Percentiles rank a stretch among this genome's conserved stretches.
Conservation (phyloP, 2,113 vertebrate genomes). For the Amphiprion ocellaris region DNA sequence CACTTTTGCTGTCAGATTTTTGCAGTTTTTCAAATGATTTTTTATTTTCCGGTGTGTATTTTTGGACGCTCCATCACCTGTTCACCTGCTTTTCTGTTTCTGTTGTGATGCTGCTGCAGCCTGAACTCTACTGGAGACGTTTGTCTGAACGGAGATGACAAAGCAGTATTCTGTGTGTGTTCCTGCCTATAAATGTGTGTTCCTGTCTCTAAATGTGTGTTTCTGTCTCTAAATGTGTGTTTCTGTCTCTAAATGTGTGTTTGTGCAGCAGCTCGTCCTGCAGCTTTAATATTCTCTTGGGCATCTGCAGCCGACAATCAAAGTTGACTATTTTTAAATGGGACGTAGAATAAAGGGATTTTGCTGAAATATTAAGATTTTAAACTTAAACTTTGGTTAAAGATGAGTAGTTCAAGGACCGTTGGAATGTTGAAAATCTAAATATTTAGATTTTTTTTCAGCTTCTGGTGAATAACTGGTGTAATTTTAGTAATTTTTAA, state of each 20-base stretch:
- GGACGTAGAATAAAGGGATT: too few relatives aligned
- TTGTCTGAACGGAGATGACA: conserved; percentile 62
- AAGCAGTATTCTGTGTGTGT: conserved; percentile 51
- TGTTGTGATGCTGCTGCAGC: neutral
- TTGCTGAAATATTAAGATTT: too few relatives aligned
- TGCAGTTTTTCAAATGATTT: too few relatives aligned
- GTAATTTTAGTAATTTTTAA: too few relatives aligned
- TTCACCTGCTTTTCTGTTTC: neutral
- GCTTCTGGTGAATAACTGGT: too few relatives aligned
- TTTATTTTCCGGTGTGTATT: too few relatives aligned
- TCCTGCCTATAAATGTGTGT: conserved; percentile 20
- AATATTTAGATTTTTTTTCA: too few relatives aligned
- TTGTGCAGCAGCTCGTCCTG: conserved; percentile 34
- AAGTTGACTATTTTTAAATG: neutral
- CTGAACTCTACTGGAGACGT: conserved; percentile 6
- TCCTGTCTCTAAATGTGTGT: conserved; percentile 18
- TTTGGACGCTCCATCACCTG: neutral
- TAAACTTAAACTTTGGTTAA: too few relatives aligned
- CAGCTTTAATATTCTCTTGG: conserved; percentile 36
- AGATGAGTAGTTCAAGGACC: too few relatives aligned
- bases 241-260: conserved; percentile 19
- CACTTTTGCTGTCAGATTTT: too few relatives aligned
- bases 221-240: conserved; percentile 20
- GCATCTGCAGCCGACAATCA: conserved; percentile 50
- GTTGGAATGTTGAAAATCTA: too few relatives aligned